Conservation (phyloP, 2,797 vertebrate genomes). For the Syncerus caffer region DNA sequence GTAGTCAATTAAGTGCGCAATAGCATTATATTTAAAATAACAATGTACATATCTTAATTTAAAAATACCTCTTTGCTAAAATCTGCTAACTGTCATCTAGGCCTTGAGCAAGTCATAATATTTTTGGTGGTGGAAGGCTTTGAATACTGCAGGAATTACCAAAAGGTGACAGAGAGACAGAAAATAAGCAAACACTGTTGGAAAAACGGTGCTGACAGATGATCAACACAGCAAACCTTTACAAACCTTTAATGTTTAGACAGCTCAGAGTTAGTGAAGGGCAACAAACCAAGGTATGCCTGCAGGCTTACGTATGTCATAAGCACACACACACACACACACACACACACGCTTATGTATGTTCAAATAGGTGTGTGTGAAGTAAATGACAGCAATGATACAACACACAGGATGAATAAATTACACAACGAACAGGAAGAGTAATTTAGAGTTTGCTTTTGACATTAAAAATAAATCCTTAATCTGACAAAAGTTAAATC, state of each 20-base stretch:
- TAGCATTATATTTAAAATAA: neutral
- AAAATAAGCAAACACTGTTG: neutral
- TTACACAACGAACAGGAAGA: neutral
- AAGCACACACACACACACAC: neutral
- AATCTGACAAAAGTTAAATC: neutral
- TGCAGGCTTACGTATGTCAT: neutral
- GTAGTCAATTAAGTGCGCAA: neutral
- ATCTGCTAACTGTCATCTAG: neutral
- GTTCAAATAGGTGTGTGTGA: neutral
- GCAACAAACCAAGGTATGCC: neutral
- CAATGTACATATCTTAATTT: neutral
- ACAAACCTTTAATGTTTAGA: neutral
- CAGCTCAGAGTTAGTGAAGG: neutral
- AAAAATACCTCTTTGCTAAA: neutral
- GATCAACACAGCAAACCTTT: neutral
- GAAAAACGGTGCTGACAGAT: neutral
- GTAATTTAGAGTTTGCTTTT: neutral
- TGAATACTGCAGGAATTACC: neutral
- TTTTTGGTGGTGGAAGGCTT: neutral
- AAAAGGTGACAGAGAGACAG: neutral
- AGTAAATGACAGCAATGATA: neutral
- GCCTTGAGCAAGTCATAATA: neutral
- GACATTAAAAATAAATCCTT: neutral
- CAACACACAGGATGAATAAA: neutral
- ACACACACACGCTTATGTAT: neutral